A percentile compares a stretch with the other conserved stretches of the same genome.
Conservation (phyloP, 2,888 invertebrate species). For the Prenolepis imparis region DNA sequence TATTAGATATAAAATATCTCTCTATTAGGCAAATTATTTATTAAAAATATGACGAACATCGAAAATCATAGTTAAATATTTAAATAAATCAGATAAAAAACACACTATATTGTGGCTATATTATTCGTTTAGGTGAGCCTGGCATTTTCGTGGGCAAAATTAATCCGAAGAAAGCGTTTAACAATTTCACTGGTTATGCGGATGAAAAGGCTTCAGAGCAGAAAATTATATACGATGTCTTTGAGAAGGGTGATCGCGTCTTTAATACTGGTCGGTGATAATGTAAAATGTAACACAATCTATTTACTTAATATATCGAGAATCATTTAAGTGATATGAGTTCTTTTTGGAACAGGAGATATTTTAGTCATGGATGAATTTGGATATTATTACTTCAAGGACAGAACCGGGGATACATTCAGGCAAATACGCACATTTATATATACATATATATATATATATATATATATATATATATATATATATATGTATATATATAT, state of each 20-base stretch:
- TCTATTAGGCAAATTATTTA: neutral
- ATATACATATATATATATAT: too few species aligned
- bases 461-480: too few species aligned
- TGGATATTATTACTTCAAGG: conserved; percentile 97
- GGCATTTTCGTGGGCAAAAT: conserved; percentile 94
- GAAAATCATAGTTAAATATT: neutral
- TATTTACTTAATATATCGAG: neutral
- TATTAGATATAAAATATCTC: neutral
- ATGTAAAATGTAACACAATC: conserved; percentile 9
- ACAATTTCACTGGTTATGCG: conserved; percentile 91
- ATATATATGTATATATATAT: too few species aligned
- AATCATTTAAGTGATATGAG: conserved; percentile 9
- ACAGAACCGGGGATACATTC: conserved; percentile 95
- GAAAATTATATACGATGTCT: conserved; percentile 94
- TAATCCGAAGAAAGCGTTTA: conserved; percentile 87
- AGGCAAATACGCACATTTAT: conserved; percentile 84
- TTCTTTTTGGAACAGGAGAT: conserved; percentile 89
- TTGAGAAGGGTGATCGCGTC: conserved; percentile 94
- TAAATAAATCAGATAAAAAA: neutral
- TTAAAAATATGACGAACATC: neutral
- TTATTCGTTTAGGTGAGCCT: conserved; percentile 89
- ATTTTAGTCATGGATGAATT: conserved; percentile 95
- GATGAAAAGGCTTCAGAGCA: conserved; percentile 93
- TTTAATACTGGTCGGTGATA: conserved; percentile 91
- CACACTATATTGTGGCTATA: neutral